These are phyloP conservation scores for Meta bourneti DNA, from an alignment of 2,888 invertebrate genomes.

Conservation along the genomic window DNA sequence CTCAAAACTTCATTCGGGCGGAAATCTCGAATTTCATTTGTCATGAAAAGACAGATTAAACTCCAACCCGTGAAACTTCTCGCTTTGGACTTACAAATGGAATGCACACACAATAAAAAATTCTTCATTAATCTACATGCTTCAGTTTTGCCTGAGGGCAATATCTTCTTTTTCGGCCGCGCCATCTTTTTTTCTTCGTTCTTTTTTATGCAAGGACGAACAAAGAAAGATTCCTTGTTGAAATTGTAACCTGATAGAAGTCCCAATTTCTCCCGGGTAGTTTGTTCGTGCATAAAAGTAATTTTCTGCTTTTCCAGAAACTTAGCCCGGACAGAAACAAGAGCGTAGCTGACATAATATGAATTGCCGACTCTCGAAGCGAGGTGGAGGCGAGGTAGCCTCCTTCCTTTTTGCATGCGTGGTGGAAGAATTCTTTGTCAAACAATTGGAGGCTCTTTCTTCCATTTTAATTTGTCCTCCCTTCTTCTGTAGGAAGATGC, in stretches of 20 bases:
- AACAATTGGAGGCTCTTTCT: slow-evolving; percentile 51
- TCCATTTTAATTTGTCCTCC: slow-evolving; percentile 31
- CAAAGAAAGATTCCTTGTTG: slow-evolving; percentile 26
- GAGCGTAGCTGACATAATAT: slow-evolving; percentile 53
- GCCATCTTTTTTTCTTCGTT: neutral
- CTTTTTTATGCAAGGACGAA: neutral
- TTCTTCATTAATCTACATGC: slow-evolving; percentile 54
- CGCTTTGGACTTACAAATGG: neutral
- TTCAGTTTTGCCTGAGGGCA: slow-evolving; percentile 29
- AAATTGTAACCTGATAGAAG: slow-evolving; percentile 59
- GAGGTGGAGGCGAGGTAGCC: neutral
- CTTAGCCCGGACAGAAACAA: slow-evolving; percentile 5
- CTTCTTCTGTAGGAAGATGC: neutral
- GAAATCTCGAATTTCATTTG: slow-evolving; percentile 55
- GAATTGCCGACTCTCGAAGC: slow-evolving; percentile 51
- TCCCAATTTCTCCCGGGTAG: slow-evolving; percentile 40
- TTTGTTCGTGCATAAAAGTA: slow-evolving; percentile 68
- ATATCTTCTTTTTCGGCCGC: neutral
- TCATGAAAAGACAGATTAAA: slow-evolving; percentile 38
- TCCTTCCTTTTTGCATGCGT: slow-evolving; percentile 20
- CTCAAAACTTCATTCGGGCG: slow-evolving; percentile 19
- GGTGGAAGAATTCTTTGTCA: slow-evolving; percentile 41
- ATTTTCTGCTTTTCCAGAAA: slow-evolving; percentile 42
- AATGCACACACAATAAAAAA: neutral
- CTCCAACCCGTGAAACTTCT: slow-evolving; percentile 6